Percentiles rank a stretch among this genome's conserved stretches.
These are phyloP conservation scores for Rhea americana DNA, from an alignment of 2,113 vertebrate species.

Conservation along the genomic window DNA sequence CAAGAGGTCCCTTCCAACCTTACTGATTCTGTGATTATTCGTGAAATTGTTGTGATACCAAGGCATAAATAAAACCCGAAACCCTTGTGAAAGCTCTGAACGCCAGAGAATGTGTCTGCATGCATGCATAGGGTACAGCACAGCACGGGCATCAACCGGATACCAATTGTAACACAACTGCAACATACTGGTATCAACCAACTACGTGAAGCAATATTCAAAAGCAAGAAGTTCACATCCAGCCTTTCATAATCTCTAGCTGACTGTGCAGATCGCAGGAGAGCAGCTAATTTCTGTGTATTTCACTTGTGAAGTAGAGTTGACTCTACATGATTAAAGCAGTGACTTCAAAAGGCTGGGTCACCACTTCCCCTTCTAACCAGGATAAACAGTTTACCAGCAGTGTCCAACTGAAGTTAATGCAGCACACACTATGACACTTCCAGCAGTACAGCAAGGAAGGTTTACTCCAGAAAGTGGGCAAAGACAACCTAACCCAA, in stretches of 20 bases:
- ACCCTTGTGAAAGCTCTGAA: neutral
- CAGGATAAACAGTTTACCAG: neutral
- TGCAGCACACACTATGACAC: neutral
- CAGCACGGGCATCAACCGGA: neutral
- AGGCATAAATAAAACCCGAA: neutral
- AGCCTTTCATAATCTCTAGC: neutral
- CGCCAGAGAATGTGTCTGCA: neutral
- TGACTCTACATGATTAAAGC: neutral
- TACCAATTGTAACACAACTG: neutral
- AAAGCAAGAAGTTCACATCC: neutral
- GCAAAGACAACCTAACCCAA: neutral
- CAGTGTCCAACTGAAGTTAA: neutral
- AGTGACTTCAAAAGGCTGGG: neutral
- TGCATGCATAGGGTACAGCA: neutral
- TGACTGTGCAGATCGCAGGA: neutral
- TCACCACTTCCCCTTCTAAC: neutral
- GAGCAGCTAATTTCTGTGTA: neutral
- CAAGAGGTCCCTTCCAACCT: too few species aligned
- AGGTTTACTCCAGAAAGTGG: neutral
- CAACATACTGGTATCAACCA: neutral
- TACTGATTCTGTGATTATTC: too few species aligned
- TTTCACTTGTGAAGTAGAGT: neutral
- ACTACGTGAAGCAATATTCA: neutral
- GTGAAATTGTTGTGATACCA: neutral
- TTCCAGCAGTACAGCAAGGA: fast-evolving